Percentiles rank a stretch among this genome's conserved stretches.
Evolutionary conservation across 2,888 invertebrate genomes (phyloP).

Genomic region (Drosophila meridiana): DNA sequence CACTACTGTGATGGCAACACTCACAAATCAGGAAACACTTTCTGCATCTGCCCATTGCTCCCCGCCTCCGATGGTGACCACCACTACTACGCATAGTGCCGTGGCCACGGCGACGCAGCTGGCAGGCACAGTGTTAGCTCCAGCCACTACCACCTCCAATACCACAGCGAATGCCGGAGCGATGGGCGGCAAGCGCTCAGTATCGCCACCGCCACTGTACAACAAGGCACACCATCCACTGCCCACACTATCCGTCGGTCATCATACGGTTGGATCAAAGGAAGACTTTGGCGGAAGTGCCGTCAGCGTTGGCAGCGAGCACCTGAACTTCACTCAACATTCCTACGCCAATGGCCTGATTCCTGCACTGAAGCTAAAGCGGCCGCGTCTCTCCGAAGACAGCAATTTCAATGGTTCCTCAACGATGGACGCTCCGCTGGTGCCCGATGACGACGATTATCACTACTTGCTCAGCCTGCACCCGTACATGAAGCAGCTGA

Average conservation of each 20-base stretch:
- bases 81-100: slow-evolving; percentile 56
- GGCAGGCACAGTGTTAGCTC: slow-evolving; percentile 61
- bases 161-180: slow-evolving; percentile 48
- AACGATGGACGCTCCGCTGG: slow-evolving; percentile 82
- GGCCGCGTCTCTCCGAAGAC: slow-evolving; percentile 83
- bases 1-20: slow-evolving; percentile 9
- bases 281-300: slow-evolving; percentile 65
- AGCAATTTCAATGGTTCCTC: slow-evolving; percentile 84
- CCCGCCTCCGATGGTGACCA: slow-evolving; percentile 63
- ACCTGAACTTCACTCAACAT: slow-evolving; percentile 81
- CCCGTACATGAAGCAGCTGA: slow-evolving; percentile 85
- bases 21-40: slow-evolving; percentile 16
- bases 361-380: slow-evolving; percentile 82
- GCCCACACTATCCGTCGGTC: slow-evolving; percentile 56
- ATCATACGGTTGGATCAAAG: slow-evolving; percentile 66
- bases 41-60: slow-evolving; percentile 53
- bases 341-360: slow-evolving; percentile 82
- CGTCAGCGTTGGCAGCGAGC: slow-evolving; percentile 61
- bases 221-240: slow-evolving; percentile 83
- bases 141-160: slow-evolving; percentile 63
- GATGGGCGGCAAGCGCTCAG: slow-evolving; percentile 73
- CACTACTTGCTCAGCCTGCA: slow-evolving; percentile 84
- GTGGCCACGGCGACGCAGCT: slow-evolving; percentile 47
- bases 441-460: slow-evolving; percentile 85
- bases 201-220: slow-evolving; percentile 82